Evolutionary conservation across 1,140 invertebrate species (phyloP).

Genomic region (Protaetia brevitarsis): DNA sequence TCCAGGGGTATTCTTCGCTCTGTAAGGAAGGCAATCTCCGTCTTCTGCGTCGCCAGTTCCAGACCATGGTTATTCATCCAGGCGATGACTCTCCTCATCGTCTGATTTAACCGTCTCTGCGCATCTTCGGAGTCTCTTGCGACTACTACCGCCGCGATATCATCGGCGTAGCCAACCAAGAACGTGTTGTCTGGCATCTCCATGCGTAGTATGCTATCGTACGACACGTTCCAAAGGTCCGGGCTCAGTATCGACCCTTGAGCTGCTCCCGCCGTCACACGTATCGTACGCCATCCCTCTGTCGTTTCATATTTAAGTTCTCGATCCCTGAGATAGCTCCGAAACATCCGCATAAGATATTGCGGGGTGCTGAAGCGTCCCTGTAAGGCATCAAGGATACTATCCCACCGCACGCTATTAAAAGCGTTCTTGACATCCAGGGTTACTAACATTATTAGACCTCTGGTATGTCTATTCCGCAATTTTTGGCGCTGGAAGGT

Average conservation of each 20-base stretch:
- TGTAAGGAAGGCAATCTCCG: too few species aligned
- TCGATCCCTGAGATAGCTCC: conserved; percentile 27
- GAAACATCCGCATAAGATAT: conserved; percentile 26
- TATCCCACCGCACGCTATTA: conserved; percentile 26
- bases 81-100: too few species aligned
- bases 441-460: conserved; percentile 20
- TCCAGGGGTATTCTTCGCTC: too few species aligned
- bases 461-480: neutral
- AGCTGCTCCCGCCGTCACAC: conserved; percentile 32
- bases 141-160: too few species aligned
- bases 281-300: too few species aligned
- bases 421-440: conserved; percentile 33
- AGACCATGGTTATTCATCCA: too few species aligned
- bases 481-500: neutral
- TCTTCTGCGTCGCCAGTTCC: too few species aligned
- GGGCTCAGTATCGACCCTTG: conserved; percentile 43
- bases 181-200: too few species aligned
- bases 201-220: too few species aligned
- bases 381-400: conserved; percentile 23
- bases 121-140: too few species aligned
- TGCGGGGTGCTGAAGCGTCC: neutral
- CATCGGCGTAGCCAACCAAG: too few species aligned
- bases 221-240: conserved; percentile 44
- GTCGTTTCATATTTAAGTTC: conserved; percentile 22
- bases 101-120: too few species aligned